Percentiles rank a stretch among this genome's conserved stretches.
Evolutionary conservation across 1,140 invertebrate species (phyloP).

Genomic region (Ridgeia piscesae): DNA sequence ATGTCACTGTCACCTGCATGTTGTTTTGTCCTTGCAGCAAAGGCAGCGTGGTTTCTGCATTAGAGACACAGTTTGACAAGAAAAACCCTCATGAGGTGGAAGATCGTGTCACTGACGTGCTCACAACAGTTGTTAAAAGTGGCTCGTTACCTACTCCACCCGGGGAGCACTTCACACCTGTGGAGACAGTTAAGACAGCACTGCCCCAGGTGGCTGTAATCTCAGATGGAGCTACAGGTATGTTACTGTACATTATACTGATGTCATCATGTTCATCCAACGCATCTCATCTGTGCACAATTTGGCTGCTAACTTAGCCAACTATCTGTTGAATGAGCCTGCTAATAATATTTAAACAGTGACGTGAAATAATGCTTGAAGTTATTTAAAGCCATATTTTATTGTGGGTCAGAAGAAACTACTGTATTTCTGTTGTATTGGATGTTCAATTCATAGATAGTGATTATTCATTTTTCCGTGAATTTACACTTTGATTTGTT

Average conservation of each 20-base stretch:
- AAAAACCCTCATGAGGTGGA: background rate
- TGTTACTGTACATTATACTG: background rate
- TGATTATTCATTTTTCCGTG: no score
- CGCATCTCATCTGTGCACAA: no score
- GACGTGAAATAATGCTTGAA: no score
- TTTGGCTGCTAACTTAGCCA: no score
- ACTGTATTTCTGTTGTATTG: no score
- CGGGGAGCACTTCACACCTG: background rate
- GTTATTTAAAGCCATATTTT: no score
- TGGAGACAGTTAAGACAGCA: background rate
- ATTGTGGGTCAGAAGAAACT: background rate
- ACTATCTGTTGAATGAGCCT: no score
- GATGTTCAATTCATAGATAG: no score
- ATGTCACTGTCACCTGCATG: background rate
- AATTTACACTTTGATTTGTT: no score
- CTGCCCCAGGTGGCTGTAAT: background rate
- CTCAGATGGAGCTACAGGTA: background rate
- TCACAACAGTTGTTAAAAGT: background rate
- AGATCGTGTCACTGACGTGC: background rate
- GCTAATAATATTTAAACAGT: no score
- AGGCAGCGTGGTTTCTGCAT: background rate
- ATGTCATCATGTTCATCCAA: background rate
- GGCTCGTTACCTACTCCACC: background rate
- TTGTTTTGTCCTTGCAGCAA: background rate
- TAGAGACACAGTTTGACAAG: background rate